A percentile compares a stretch with the other conserved stretches of the same genome.
Conservation (phyloP, 2,888 invertebrate genomes). For the Stictocephala bisonia region DNA sequence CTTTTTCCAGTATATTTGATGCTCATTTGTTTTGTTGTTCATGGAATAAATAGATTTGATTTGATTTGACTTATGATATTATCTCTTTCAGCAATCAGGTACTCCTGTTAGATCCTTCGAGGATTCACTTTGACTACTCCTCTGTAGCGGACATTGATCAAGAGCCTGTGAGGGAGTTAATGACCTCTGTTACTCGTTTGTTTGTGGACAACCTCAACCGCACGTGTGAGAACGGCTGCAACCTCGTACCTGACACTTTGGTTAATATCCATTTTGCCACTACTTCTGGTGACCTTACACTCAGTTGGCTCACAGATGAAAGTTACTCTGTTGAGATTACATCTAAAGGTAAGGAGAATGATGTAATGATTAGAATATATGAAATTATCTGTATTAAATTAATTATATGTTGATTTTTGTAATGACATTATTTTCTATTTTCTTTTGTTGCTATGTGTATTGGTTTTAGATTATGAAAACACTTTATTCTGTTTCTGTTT, state of each 20-base stretch:
- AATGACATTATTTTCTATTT: no score
- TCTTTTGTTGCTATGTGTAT: no score
- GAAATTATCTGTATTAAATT: no score
- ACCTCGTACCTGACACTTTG: conserved; percentile 67
- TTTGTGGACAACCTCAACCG: conserved; percentile 70
- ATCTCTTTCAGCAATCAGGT: conserved; percentile 61
- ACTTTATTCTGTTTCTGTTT: no score
- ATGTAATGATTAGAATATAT: no score
- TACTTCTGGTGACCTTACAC: conserved; percentile 65
- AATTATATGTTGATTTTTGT: no score
- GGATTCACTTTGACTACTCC: conserved; percentile 69
- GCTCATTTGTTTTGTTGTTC: no score
- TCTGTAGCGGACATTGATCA: conserved; percentile 65
- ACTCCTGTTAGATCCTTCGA: conserved; percentile 70
- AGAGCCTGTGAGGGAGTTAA: conserved; percentile 63
- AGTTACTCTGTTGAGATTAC: conserved; percentile 73
- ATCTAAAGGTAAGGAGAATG: conserved; percentile 66
- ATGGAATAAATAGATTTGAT: no score
- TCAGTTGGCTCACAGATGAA: conserved; percentile 78
- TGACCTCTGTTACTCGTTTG: conserved; percentile 69
- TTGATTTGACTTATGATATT: not conserved
- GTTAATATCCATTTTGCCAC: conserved; percentile 71
- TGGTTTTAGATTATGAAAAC: no score
- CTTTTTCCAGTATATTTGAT: no score
- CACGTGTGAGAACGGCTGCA: conserved; percentile 70